Evolutionary conservation across 53 echinoderm and acorn worm genomes (phyloP).

Genomic region (Temnopleurus reevesii): DNA sequence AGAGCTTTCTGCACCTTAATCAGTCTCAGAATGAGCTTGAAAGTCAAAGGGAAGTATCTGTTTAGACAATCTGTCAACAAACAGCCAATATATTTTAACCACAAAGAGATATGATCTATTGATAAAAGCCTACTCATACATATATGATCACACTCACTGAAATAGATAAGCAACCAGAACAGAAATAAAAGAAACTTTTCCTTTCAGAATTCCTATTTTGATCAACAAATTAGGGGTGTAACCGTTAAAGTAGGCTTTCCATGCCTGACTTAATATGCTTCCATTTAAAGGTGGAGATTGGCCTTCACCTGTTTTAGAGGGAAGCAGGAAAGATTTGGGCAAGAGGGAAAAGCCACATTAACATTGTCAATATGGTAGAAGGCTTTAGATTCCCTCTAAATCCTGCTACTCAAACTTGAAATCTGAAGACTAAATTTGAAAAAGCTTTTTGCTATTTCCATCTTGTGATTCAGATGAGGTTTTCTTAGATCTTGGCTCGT

Average conservation of each 20-base stretch:
- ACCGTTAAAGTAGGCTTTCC: conserved; percentile 2
- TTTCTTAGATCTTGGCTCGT: not conserved
- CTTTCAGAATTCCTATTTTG: not conserved
- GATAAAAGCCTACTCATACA: conserved; percentile 35
- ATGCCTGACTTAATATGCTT: not conserved
- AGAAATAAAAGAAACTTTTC: not conserved
- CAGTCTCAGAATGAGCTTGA: not conserved
- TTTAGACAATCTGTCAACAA: conserved; percentile 50
- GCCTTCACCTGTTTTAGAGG: conserved; percentile 3
- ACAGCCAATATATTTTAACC: conserved; percentile 28
- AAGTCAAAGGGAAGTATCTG: conserved; percentile 45
- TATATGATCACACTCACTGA: not conserved
- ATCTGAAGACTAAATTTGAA: not conserved
- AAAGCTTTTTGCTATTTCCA: conserved; percentile 2
- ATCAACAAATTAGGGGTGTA: not conserved
- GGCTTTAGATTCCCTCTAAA: not conserved
- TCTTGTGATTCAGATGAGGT: not conserved
- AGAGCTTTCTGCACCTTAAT: not conserved
- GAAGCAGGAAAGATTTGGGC: conserved; percentile 25
- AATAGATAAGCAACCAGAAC: not conserved
- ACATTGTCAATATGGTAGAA: conserved; percentile 10
- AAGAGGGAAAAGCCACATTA: conserved; percentile 37
- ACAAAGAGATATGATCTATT: conserved; percentile 16
- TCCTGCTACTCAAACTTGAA: not conserved
- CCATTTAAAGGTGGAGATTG: not conserved